Evolutionary conservation across 2,113 vertebrate species (phyloP).

Genomic region (Cepphus grylle): DNA sequence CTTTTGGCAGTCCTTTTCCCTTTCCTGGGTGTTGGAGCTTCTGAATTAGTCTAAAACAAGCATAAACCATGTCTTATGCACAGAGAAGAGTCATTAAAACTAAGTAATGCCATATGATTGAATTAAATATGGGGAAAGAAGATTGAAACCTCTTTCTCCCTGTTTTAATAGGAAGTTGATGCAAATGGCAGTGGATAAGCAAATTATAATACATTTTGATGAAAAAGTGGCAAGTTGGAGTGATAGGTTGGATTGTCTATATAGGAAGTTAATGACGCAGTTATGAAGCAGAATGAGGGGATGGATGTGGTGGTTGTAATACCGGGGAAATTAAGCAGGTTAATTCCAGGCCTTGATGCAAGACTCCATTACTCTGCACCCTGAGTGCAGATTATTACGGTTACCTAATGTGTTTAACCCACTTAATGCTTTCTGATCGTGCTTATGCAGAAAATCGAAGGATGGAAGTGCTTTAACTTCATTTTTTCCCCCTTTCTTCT

Average conservation of each 20-base stretch:
- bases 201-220: constrained; percentile 42
- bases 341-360: constrained; percentile 44
- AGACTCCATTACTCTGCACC: constrained; percentile 32
- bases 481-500: neutral
- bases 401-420: constrained; percentile 40
- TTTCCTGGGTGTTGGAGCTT: neutral
- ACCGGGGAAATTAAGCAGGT: constrained; percentile 41
- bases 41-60: neutral
- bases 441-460: neutral
- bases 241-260: constrained; percentile 26
- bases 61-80: neutral
- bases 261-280: constrained; percentile 53
- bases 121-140: constrained; percentile 51
- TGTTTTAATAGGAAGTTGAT: constrained; percentile 20
- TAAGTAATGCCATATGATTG: constrained; percentile 11
- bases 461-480: neutral
- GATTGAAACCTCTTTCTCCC: neutral
- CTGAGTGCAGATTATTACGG: constrained; percentile 26
- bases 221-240: constrained; percentile 14
- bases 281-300: neutral
- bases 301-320: constrained; percentile 11
- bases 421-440: neutral
- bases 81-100: constrained; percentile 3
- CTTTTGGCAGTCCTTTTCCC: neutral
- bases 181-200: constrained; percentile 45